Percentiles rank a stretch among this genome's conserved stretches.
These are phyloP conservation scores for Heliconius hewitsoni DNA, from an alignment of 1,140 invertebrate species.

Conservation along the genomic window DNA sequence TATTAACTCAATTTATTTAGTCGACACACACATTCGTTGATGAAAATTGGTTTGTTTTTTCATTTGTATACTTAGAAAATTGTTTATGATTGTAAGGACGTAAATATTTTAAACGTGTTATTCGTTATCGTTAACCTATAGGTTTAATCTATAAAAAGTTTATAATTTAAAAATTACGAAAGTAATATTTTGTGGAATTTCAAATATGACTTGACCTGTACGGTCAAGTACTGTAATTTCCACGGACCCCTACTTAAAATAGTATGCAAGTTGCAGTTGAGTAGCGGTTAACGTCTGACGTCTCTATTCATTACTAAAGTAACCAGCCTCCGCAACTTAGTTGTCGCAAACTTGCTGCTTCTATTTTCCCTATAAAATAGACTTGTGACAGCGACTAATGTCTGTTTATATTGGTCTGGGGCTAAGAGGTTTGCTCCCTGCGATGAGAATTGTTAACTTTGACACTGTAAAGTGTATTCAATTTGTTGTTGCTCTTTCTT, in stretches of 20 bases:
- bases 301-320: slow-evolving; percentile 78
- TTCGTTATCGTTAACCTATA: not conserved
- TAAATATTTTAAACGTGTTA: no score
- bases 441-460: slow-evolving; percentile 77
- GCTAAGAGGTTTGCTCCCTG: slow-evolving; percentile 76
- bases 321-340: slow-evolving; percentile 74
- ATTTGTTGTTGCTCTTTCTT: slow-evolving; percentile 49
- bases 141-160: no score
- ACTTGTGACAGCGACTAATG: slow-evolving; percentile 80
- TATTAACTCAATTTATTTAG: not conserved
- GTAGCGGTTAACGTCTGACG: slow-evolving; percentile 69
- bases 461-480: slow-evolving; percentile 56
- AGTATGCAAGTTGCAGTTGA: slow-evolving; percentile 68
- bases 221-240: slow-evolving; percentile 60
- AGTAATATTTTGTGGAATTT: not conserved
- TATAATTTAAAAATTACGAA: no score
- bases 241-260: slow-evolving; percentile 61
- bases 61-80: not conserved
- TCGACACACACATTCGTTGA: no score
- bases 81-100: not conserved
- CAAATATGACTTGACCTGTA: not conserved
- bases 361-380: slow-evolving; percentile 79
- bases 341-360: slow-evolving; percentile 65
- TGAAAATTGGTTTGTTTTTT: not conserved
- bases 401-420: slow-evolving; percentile 79